These are phyloP conservation scores for Acutogordius australiensis DNA, from an alignment of 2,888 invertebrate genomes.

Conservation along the genomic window DNA sequence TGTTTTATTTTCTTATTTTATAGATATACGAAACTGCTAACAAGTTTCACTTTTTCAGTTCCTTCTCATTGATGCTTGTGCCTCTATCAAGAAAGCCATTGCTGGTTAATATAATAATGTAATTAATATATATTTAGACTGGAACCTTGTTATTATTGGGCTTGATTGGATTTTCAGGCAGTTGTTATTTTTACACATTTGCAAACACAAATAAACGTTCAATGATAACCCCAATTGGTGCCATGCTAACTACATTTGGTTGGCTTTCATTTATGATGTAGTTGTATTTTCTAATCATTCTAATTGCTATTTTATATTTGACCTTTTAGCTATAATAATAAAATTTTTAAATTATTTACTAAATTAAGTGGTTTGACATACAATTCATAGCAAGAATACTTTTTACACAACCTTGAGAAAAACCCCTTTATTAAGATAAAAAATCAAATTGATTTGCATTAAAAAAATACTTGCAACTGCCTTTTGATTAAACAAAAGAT, in stretches of 20 bases:
- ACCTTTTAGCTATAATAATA: too few relatives aligned
- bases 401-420: too few relatives aligned
- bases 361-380: too few relatives aligned
- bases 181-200: conserved; percentile 11
- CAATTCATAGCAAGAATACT: too few relatives aligned
- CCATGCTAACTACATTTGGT: background rate
- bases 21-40: conserved; percentile 10
- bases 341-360: too few relatives aligned
- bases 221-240: conserved; percentile 3
- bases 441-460: too few relatives aligned
- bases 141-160: background rate
- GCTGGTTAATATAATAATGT: background rate
- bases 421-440: too few relatives aligned
- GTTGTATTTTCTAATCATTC: too few relatives aligned
- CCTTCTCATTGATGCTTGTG: conserved; percentile 1
- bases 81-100: conserved; percentile 5
- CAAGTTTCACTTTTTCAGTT: conserved; percentile 5
- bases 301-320: too few relatives aligned
- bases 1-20: background rate
- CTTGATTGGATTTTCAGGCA: conserved; percentile 9
- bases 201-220: background rate
- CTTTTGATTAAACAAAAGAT: too few relatives aligned
- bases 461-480: too few relatives aligned
- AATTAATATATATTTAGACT: background rate
- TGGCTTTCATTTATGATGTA: conserved; percentile 3